phyloP scores from a whole-genome alignment of 2,888 invertebrate genomes.

The Zaprionus bogoriensis region DNA sequence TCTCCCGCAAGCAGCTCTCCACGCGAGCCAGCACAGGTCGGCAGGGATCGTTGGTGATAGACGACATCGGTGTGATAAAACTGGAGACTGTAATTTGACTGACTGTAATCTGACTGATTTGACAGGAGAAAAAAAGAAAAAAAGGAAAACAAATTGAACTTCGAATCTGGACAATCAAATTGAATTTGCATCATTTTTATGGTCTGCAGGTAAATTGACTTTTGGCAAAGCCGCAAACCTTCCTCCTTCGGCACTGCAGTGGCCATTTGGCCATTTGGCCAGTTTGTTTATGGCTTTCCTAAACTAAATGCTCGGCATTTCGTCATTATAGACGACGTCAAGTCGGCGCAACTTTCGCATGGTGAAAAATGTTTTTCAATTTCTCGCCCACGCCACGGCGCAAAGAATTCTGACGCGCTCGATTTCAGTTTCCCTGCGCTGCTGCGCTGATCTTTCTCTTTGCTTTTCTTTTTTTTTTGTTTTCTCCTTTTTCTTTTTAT shows the following conservation, averaged over 20 bases:
- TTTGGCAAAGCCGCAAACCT: background rate
- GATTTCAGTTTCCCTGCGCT: constrained; percentile 51
- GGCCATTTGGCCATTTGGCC: background rate
- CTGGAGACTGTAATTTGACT: background rate
- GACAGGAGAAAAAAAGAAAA: too few relatives aligned
- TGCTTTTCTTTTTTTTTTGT: constrained; percentile 14
- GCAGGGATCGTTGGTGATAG: background rate
- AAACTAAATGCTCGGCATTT: constrained; percentile 59
- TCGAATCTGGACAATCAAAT: too few relatives aligned
- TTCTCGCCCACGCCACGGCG: constrained; percentile 63
- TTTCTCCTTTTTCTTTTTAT: constrained; percentile 5
- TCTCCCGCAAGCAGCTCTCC: background rate
- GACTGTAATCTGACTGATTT: too few relatives aligned
- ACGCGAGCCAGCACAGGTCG: background rate
- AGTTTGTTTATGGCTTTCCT: constrained; percentile 57
- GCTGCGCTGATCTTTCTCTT: constrained; percentile 25
- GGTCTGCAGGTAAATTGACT: constrained; percentile 10
- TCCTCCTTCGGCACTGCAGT: constrained; percentile 14
- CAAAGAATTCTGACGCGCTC: constrained; percentile 62
- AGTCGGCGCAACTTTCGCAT: constrained; percentile 54
- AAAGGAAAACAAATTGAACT: too few relatives aligned
- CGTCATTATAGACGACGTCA: constrained; percentile 73
- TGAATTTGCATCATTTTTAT: too few relatives aligned
- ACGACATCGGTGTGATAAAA: background rate
- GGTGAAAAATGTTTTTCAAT: constrained; percentile 70